Evolutionary conservation across 2,888 invertebrate species (phyloP).

Genomic region (Cosmia pyralina): DNA sequence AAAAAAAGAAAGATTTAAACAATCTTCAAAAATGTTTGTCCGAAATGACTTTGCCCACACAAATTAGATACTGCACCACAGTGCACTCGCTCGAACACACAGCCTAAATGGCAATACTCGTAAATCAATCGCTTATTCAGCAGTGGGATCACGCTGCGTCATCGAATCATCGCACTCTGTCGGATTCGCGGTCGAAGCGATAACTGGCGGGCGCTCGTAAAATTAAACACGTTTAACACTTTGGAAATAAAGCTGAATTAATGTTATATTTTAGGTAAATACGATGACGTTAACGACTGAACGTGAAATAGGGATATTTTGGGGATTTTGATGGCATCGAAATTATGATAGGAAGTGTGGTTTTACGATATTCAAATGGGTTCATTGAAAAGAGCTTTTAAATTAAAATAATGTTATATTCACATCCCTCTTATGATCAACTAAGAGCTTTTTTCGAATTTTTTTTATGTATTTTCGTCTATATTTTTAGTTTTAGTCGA

Average conservation of each 20-base stretch:
- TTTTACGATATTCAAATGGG: slow-evolving; percentile 10
- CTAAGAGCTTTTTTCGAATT: background rate
- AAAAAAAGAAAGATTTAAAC: no score
- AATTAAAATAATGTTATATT: background rate
- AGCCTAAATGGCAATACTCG: slow-evolving; percentile 60
- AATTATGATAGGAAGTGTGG: background rate
- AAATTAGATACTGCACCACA: slow-evolving; percentile 23
- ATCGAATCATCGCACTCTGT: slow-evolving; percentile 69
- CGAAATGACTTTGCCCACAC: background rate
- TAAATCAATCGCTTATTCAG: slow-evolving; percentile 76
- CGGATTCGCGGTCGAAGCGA: slow-evolving; percentile 57
- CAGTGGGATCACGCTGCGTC: slow-evolving; percentile 69
- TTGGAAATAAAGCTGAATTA: slow-evolving; percentile 59
- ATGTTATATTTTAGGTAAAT: slow-evolving; percentile 60
- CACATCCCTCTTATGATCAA: background rate
- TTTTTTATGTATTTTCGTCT: background rate
- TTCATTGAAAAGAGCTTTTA: background rate
- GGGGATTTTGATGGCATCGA: slow-evolving; percentile 17
- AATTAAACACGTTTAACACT: slow-evolving; percentile 60
- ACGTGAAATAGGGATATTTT: slow-evolving; percentile 29
- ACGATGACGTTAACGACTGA: slow-evolving; percentile 47
- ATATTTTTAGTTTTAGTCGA: background rate
- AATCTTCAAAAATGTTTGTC: background rate
- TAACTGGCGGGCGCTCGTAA: slow-evolving; percentile 52
- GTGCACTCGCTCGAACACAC: slow-evolving; percentile 49